phyloP scores from a whole-genome alignment of 2,888 invertebrate species.

The Apotomis betuletana region DNA sequence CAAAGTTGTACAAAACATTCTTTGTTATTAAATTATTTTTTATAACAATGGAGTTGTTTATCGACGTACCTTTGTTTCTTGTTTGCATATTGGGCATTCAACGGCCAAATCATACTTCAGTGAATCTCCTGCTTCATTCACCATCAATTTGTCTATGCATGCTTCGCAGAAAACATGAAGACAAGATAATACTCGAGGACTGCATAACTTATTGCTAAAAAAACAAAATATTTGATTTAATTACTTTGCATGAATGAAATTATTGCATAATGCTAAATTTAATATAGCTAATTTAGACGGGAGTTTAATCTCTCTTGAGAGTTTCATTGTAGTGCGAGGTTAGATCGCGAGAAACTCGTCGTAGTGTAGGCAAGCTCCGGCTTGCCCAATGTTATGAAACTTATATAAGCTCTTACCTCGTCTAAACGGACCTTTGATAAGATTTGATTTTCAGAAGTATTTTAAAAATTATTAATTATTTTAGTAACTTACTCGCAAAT shows the following conservation, averaged over 20 bases:
- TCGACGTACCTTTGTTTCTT: slow-evolving; percentile 88
- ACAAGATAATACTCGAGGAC: slow-evolving; percentile 95
- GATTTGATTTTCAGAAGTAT: no score
- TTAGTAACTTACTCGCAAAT: slow-evolving; percentile 84
- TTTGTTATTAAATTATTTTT: not conserved
- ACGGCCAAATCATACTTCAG: slow-evolving; percentile 86
- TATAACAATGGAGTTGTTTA: slow-evolving; percentile 1
- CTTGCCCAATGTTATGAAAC: no score
- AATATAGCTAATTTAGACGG: not conserved
- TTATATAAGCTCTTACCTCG: no score
- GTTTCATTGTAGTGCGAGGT: no score
- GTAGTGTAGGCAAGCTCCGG: no score
- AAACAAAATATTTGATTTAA: slow-evolving; percentile 17
- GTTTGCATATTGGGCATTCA: slow-evolving; percentile 91
- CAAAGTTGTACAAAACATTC: not conserved
- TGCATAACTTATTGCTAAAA: slow-evolving; percentile 87
- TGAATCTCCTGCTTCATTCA: slow-evolving; percentile 87
- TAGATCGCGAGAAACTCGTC: no score
- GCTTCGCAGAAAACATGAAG: slow-evolving; percentile 97
- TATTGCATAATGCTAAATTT: not conserved
- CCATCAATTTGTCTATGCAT: slow-evolving; percentile 92
- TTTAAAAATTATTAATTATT: not conserved
- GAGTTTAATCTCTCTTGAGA: no score
- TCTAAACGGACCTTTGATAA: no score
- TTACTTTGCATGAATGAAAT: not conserved